These are phyloP conservation scores for zebrafish (Danio rerio) DNA, from an alignment of 2,113 vertebrate species.

Conservation along the genomic window GRCz12tu NC_133195.1:24430001-24430500, in stretches of 20 bases:
- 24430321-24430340: neutral
- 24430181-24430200: constrained; percentile 98
- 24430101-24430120: neutral
- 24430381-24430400: neutral
- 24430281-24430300: neutral
- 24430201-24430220: constrained; percentile 79
- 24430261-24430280: neutral
- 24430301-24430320: neutral
- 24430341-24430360: neutral
- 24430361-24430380: constrained; percentile 27
- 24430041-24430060: no score
- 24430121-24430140: constrained; percentile 95
- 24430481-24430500: constrained; percentile 11
- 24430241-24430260: no score
- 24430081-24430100: neutral
- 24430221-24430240: no score
- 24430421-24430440: neutral
- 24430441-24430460: constrained; percentile 17
- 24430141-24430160: constrained; percentile 98
- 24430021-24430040: no score
- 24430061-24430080: no score
- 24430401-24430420: neutral
- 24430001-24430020: no score
- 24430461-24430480: constrained; percentile 5
- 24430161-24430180: constrained; percentile 98